Percentiles rank a stretch among this genome's conserved stretches.
Evolutionary conservation across 2,113 vertebrate genomes (phyloP).

Genomic region (Hystrix cristata): DNA sequence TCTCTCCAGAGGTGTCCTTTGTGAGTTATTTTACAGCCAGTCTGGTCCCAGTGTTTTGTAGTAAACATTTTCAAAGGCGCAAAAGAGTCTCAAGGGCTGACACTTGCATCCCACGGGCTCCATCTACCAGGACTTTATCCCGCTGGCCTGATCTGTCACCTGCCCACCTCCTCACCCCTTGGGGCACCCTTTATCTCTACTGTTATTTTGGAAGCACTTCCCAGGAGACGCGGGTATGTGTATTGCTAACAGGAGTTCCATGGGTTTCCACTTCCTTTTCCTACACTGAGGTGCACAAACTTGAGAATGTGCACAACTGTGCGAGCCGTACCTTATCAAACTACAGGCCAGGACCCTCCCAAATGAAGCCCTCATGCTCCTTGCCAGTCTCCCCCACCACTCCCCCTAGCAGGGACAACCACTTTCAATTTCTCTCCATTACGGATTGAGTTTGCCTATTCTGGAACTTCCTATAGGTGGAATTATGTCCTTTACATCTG

Average conservation of each 20-base stretch:
- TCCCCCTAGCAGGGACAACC: neutral
- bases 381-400: neutral
- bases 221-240: fast-evolving
- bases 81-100: neutral
- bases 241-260: neutral
- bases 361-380: neutral
- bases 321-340: no score
- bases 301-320: neutral
- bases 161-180: neutral
- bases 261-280: neutral
- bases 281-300: fast-evolving
- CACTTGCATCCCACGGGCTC: fast-evolving
- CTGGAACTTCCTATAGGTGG: neutral
- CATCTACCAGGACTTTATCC: fast-evolving
- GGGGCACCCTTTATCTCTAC: neutral
- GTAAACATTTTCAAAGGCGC: neutral
- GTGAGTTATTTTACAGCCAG: fast-evolving
- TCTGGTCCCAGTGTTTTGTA: neutral
- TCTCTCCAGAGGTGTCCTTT: neutral
- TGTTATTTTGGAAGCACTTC: neutral
- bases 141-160: neutral
- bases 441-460: neutral
- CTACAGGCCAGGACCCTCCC: neutral
- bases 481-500: fast-evolving
- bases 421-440: neutral